These are phyloP conservation scores for Nudaria mundana DNA, from an alignment of 2,888 invertebrate genomes.

Conservation along the genomic window DNA sequence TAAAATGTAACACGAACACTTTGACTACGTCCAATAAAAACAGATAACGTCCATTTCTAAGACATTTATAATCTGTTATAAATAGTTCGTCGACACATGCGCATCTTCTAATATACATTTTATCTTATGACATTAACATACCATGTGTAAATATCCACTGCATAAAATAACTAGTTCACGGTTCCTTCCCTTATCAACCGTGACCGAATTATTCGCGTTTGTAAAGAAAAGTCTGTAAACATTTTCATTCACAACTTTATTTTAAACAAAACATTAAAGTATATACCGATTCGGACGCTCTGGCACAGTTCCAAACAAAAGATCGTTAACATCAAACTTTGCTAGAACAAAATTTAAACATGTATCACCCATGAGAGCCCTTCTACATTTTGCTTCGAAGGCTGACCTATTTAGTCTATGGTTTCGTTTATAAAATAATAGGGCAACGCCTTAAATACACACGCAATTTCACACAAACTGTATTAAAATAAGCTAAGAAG, in stretches of 20 bases:
- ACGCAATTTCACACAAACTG: background rate
- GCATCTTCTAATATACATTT: background rate
- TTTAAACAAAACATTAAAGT: constrained; percentile 20
- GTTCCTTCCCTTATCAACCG: constrained; percentile 9
- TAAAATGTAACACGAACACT: constrained; percentile 25
- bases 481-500: constrained; percentile 4
- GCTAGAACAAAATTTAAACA: constrained; percentile 42
- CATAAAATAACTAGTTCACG: constrained; percentile 18
- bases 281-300: constrained; percentile 17
- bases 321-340: constrained; percentile 24
- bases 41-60: constrained; percentile 36
- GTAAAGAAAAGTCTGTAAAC: constrained; percentile 10
- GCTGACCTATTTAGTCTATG: constrained; percentile 46
- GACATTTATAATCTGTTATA: constrained; percentile 33
- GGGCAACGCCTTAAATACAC: constrained; percentile 17
- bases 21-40: constrained; percentile 43
- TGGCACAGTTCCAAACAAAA: constrained; percentile 48
- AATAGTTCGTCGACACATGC: background rate
- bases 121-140: constrained; percentile 7
- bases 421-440: constrained; percentile 16
- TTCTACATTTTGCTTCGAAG: constrained; percentile 47
- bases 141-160: background rate
- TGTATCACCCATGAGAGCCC: constrained; percentile 48
- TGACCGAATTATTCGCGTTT: constrained; percentile 22
- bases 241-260: constrained; percentile 31